phyloP scores from a whole-genome alignment of 2,888 invertebrate genomes.

The Eristalinus aeneus region DNA sequence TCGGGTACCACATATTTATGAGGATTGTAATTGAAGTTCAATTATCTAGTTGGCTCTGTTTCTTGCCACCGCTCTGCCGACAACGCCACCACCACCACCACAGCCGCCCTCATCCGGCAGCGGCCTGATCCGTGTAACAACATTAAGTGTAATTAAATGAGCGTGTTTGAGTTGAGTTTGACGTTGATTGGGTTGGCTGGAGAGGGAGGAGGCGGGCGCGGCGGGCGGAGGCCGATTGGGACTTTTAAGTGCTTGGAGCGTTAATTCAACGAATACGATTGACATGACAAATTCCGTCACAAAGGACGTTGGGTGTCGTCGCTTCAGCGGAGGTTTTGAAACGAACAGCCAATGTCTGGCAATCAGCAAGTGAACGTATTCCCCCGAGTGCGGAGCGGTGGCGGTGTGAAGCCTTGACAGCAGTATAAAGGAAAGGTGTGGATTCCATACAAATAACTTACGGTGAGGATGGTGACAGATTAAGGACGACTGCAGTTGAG shows the following conservation, averaged over 20 bases:
- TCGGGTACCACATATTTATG: conserved; percentile 19
- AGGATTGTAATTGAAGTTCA: conserved; percentile 56
- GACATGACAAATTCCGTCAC: background rate
- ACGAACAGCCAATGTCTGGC: background rate
- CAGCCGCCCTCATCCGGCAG: background rate
- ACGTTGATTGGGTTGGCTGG: background rate
- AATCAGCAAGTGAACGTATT: background rate
- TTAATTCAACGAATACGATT: background rate
- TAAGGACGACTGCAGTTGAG: too few relatives aligned
- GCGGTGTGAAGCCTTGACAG: background rate
- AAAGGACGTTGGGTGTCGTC: background rate
- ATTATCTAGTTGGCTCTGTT: conserved; percentile 48
- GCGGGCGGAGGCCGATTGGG: background rate
- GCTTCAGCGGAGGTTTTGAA: background rate
- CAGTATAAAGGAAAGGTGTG: background rate
- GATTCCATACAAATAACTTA: too few relatives aligned
- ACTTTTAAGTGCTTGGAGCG: background rate
- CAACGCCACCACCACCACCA: background rate
- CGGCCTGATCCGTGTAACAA: background rate
- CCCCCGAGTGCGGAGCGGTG: background rate
- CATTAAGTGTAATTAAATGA: background rate
- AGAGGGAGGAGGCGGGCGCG: background rate
- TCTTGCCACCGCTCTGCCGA: background rate
- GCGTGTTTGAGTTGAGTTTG: background rate
- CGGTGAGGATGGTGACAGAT: too few relatives aligned